Evolutionary conservation across 1,140 invertebrate genomes (phyloP).

Genomic region (Hypsibius dujardini): DNA sequence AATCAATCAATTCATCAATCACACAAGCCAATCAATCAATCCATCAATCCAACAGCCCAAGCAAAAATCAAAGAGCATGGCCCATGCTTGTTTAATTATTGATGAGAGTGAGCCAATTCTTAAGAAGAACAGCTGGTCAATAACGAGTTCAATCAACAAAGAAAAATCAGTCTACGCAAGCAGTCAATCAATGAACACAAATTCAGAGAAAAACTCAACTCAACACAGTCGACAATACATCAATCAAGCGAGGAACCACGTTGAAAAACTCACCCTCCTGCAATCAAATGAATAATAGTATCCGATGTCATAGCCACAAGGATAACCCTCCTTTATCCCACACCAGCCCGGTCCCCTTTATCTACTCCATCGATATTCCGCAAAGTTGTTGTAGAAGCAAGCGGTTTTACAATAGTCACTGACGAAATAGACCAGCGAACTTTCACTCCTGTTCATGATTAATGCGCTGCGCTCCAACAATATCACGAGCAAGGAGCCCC

Average conservation of each 20-base stretch:
- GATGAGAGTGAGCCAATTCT: neutral
- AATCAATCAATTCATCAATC: slow-evolving; percentile 1
- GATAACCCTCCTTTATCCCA: no score
- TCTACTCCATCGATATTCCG: no score
- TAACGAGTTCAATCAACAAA: slow-evolving; percentile 11
- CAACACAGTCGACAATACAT: no score
- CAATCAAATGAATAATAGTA: slow-evolving; percentile 63
- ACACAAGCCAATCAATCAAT: neutral
- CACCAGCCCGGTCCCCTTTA: no score
- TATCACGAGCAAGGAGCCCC: no score
- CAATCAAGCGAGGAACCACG: neutral
- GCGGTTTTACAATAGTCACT: no score
- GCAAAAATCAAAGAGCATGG: slow-evolving; percentile 17
- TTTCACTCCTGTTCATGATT: no score
- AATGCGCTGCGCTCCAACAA: no score
- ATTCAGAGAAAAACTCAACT: neutral
- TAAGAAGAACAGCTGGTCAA: slow-evolving; percentile 20
- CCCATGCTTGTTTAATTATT: no score
- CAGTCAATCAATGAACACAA: slow-evolving; percentile 14
- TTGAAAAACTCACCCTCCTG: slow-evolving; percentile 52
- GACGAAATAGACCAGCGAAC: no score
- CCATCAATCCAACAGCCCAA: slow-evolving; percentile 15
- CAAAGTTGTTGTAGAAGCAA: no score
- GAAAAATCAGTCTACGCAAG: neutral
- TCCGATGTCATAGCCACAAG: slow-evolving; percentile 32